Percentiles rank a stretch among this genome's conserved stretches.
Evolutionary conservation across 2,888 invertebrate genomes (phyloP).

Genomic region (Ametastegia equiseti): DNA sequence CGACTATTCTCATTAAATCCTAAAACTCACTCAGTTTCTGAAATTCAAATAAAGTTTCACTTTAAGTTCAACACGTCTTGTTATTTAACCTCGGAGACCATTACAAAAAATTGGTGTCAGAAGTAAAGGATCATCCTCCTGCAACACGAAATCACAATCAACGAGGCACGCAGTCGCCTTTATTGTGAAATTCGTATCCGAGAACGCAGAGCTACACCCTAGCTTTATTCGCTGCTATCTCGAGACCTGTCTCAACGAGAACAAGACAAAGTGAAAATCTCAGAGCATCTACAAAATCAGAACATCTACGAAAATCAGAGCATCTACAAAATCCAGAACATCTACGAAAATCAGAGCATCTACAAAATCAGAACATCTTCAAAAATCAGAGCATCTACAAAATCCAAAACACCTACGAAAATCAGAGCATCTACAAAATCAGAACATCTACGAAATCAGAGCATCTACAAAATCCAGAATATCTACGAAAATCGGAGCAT

Average conservation of each 20-base stretch:
- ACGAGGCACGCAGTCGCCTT: conserved; percentile 21
- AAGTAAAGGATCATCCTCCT: neutral
- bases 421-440: neutral
- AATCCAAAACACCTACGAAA: neutral
- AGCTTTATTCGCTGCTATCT: neutral
- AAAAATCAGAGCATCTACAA: conserved; percentile 2
- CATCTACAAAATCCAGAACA: neutral
- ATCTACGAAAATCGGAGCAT: no score
- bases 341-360: neutral
- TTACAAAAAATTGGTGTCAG: neutral
- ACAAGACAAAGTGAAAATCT: neutral
- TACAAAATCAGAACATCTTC: neutral
- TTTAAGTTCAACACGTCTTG: no score
- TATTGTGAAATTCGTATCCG: neutral
- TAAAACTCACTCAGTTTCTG: no score
- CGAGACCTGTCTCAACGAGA: neutral
- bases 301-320: no score
- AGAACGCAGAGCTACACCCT: neutral
- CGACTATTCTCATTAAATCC: no score
- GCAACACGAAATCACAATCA: neutral
- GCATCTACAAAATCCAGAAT: no score
- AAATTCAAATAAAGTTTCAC: no score
- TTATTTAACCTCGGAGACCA: no score
- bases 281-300: neutral
- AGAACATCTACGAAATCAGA: neutral